These are phyloP conservation scores for Henicopernis longicauda DNA, from an alignment of 2,113 vertebrate species.

Conservation along the genomic window DNA sequence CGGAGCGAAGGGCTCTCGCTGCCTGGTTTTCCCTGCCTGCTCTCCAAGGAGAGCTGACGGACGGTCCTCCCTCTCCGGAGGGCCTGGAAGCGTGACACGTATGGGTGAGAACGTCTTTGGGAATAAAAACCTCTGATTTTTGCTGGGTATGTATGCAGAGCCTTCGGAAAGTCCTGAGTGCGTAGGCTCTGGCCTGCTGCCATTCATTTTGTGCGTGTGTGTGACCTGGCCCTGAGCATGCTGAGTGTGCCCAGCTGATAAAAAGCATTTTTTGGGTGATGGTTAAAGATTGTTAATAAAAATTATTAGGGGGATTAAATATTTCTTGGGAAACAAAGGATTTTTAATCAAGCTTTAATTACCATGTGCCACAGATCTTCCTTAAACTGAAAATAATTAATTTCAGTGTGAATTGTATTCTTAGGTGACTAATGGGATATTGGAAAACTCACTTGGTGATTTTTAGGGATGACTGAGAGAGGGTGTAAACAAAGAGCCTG, in stretches of 20 bases:
- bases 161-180: not conserved
- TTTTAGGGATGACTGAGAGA: not conserved
- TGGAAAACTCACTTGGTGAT: not conserved
- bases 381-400: slow-evolving; percentile 1
- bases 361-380: not conserved
- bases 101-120: not conserved
- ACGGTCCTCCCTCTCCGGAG: rapidly evolving
- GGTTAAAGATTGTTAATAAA: not conserved
- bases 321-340: not conserved
- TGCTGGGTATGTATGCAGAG: not conserved
- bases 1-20: not conserved
- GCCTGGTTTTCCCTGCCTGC: not conserved
- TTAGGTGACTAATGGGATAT: not conserved
- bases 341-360: not conserved
- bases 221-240: not conserved
- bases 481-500: not conserved
- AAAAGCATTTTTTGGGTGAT: not conserved
- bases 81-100: rapidly evolving
- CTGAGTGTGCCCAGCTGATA: not conserved
- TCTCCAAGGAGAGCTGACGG: not conserved
- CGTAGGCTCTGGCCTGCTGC: not conserved
- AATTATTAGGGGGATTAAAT: not conserved
- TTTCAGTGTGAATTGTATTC: not conserved
- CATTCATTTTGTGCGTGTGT: rapidly evolving
- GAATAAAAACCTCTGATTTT: not conserved